Evolutionary conservation across 2,888 invertebrate genomes (phyloP).

Genomic region (Micoletzkya japonica): DNA sequence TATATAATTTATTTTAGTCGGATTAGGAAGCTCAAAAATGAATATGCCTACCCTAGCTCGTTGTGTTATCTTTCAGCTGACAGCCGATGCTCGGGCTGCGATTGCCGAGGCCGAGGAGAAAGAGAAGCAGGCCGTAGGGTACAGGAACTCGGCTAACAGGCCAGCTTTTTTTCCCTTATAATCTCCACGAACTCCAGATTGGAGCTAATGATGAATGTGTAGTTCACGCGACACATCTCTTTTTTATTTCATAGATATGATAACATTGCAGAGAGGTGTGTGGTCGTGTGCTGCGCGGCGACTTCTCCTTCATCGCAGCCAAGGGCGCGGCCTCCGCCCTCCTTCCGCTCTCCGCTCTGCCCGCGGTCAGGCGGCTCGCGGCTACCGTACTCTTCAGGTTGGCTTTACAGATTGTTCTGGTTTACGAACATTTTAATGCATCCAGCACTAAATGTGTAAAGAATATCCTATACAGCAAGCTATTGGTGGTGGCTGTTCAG

Average conservation of each 20-base stretch:
- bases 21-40: neutral
- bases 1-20: too few species aligned
- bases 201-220: too few species aligned
- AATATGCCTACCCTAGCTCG: neutral
- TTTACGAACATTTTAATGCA: too few species aligned
- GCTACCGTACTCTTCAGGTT: constrained; percentile 5
- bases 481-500: constrained; percentile 30
- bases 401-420: too few species aligned
- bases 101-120: constrained; percentile 30
- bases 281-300: constrained; percentile 51
- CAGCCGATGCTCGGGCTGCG: constrained; percentile 10
- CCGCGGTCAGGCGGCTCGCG: constrained; percentile 9
- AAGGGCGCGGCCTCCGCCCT: constrained; percentile 42
- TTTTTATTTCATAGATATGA: too few species aligned
- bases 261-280: constrained; percentile 40
- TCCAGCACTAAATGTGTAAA: too few species aligned
- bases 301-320: constrained; percentile 45
- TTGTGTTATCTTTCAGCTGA: neutral
- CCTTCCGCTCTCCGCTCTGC: constrained; percentile 37
- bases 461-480: neutral
- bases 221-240: too few species aligned
- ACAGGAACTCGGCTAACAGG: constrained; percentile 39
- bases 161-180: too few species aligned
- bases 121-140: constrained; percentile 30
- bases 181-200: too few species aligned